Conservation (phyloP, 2,888 invertebrate genomes). For the Kuschelorhynchus macadamiae region DNA sequence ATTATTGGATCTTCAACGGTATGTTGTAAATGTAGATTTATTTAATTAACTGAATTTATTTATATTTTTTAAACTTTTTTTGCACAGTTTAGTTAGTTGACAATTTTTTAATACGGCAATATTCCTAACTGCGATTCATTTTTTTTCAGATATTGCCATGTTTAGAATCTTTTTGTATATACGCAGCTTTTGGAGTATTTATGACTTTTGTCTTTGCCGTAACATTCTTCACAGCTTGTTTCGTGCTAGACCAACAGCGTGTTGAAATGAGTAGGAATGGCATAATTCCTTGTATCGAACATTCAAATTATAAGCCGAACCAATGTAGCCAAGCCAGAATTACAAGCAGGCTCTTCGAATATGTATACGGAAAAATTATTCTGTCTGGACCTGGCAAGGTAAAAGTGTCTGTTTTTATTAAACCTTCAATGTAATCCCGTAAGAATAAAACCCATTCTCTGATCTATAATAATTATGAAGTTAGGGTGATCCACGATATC, state of each 20-base stretch:
- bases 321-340: constrained; percentile 72
- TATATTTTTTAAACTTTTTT: not conserved
- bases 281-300: constrained; percentile 77
- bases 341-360: constrained; percentile 73
- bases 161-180: constrained; percentile 85
- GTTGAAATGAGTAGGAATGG: constrained; percentile 77
- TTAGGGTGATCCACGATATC: no score
- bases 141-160: constrained; percentile 79
- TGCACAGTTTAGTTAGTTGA: not conserved
- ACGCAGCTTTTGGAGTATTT: constrained; percentile 83
- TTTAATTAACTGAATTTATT: not conserved
- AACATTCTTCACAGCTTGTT: constrained; percentile 86
- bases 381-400: constrained; percentile 79
- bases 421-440: no score
- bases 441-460: no score
- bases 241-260: constrained; percentile 79
- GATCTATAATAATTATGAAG: no score
- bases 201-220: constrained; percentile 83
- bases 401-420: no score
- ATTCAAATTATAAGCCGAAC: constrained; percentile 71
- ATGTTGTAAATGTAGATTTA: constrained; percentile 55
- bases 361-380: constrained; percentile 76
- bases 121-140: no score
- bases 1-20: constrained; percentile 84
- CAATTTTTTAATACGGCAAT: no score